Conservation (phyloP, 2,113 vertebrate genomes). For the Pangasianodon gigas region DNA sequence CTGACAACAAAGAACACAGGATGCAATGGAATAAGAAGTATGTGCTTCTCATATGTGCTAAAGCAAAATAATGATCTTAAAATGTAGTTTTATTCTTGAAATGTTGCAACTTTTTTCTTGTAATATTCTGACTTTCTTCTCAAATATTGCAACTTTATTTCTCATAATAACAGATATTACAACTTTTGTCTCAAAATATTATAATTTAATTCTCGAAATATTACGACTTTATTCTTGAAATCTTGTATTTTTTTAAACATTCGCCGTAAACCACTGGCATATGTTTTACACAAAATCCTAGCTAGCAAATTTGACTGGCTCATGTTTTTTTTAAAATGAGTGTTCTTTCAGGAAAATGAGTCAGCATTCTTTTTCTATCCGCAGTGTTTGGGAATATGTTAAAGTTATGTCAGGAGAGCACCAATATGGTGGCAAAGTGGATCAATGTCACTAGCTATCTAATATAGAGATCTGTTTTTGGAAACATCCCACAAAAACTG, state of each 20-base stretch:
- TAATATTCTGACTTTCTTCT: too few species aligned
- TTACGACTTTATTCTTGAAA: too few species aligned
- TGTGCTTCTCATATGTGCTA: background rate
- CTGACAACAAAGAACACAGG: constrained; percentile 61
- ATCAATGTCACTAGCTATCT: background rate
- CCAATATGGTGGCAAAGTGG: background rate
- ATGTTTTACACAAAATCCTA: too few species aligned
- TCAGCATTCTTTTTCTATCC: background rate
- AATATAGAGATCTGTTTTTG: background rate
- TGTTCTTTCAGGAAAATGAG: too few species aligned
- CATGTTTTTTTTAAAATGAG: too few species aligned
- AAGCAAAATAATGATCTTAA: background rate
- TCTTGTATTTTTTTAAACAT: too few species aligned
- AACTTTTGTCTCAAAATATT: too few species aligned
- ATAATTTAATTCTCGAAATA: too few species aligned
- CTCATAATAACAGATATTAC: too few species aligned
- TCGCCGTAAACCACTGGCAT: too few species aligned
- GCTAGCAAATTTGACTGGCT: background rate
- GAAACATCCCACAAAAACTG: background rate
- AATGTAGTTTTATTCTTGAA: background rate
- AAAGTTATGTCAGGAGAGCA: background rate
- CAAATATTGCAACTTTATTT: too few species aligned
- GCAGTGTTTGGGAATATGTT: background rate
- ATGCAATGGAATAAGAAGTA: background rate
- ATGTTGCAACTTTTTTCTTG: too few species aligned